Conservation (phyloP, 2,888 invertebrate species). For the Trypoxylon attenuatum region DNA sequence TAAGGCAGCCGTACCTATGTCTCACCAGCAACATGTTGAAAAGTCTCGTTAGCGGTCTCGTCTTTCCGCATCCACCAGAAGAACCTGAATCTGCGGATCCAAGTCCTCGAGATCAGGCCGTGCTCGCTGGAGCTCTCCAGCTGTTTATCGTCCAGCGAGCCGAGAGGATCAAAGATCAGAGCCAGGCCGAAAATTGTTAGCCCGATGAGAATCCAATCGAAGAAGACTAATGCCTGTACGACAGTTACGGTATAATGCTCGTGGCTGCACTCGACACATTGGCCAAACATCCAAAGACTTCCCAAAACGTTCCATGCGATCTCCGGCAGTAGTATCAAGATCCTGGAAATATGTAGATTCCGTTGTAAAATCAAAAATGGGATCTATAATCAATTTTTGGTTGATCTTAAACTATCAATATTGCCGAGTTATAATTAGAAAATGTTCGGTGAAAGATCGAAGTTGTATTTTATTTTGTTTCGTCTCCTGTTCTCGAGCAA, state of each 20-base stretch:
- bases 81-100: slow-evolving; percentile 86
- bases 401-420: no score
- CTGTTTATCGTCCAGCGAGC: slow-evolving; percentile 71
- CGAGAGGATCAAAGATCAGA: slow-evolving; percentile 89
- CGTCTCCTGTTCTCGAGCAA: no score
- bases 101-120: slow-evolving; percentile 82
- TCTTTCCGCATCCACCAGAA: slow-evolving; percentile 83
- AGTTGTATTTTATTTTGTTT: no score
- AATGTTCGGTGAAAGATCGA: no score
- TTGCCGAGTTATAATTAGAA: no score
- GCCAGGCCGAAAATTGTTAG: slow-evolving; percentile 85
- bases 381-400: no score
- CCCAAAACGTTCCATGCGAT: slow-evolving; percentile 87
- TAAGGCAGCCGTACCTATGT: slow-evolving; percentile 68
- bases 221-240: slow-evolving; percentile 85
- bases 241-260: slow-evolving; percentile 83
- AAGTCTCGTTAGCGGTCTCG: slow-evolving; percentile 86
- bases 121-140: slow-evolving; percentile 80
- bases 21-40: slow-evolving; percentile 86
- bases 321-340: slow-evolving; percentile 86
- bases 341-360: no score
- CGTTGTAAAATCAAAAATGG: no score
- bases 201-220: slow-evolving; percentile 87
- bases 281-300: slow-evolving; percentile 88
- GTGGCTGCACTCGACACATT: slow-evolving; percentile 81